Base-by-base conservation (phyloP, 2,888 invertebrate genomes). In the Acleris emargana region DNA sequence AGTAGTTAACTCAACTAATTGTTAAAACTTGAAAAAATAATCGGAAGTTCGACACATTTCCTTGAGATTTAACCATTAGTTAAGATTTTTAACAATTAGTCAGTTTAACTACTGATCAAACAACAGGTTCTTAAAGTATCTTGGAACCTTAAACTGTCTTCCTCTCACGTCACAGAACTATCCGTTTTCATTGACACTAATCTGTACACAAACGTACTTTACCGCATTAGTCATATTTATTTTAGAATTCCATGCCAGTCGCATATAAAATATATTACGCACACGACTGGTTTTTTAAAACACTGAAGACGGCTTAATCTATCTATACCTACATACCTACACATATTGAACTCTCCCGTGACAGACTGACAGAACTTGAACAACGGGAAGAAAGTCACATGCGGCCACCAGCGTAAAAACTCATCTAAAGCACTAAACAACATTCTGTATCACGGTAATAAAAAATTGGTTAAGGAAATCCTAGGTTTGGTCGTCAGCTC, bases 171-270 rank as follows among this genome's bases (percentile, higher is more conserved):
- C 38, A 38, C 38, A 38, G 13, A 9, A 38, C n/a, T 45, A 45
- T n/a, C 17, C 5, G 45, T 17, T 45, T 17, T 5, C 7, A 45
- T 5, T 45, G n/a, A 28, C 1, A 16, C 1, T 45, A 45, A 17
- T 17, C 16, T 50, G 22, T 22, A 22, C 0, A 55, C 1, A 55
- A 7, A 45, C 45, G 9, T 38, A 18, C 11, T 16, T 43, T 43
- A 20, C 42, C 13, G 54, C 42, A 18, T 43, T 55, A 55, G 22
- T 55, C 55, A 55, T 22, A 43, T 55, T 55, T 43, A 43, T 55
- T 55, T 43, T 43, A 11, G 55, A 55, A 42, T 25, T 43, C n/a
- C 25, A 55, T n/a, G 42, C 43, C 55, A 20, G 16, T 4, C 22
- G n/a, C n/a, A 17, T n/a, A 43, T 43, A 22, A 43, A 55, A 22